These are phyloP conservation scores for Cheirogaleus medius DNA, from an alignment of 2,113 vertebrate genomes.

Conservation along the genomic window DNA sequence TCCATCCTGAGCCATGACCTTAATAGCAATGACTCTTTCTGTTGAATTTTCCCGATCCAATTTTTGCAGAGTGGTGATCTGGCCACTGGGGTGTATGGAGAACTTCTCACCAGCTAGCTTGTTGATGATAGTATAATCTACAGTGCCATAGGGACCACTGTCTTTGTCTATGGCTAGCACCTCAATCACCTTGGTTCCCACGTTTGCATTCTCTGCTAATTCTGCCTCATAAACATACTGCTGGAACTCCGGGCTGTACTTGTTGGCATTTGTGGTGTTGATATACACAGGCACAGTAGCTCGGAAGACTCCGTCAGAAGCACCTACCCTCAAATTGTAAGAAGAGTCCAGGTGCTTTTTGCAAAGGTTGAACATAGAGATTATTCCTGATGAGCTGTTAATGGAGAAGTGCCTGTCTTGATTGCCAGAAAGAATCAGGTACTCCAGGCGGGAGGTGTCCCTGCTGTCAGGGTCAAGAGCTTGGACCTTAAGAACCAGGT, in stretches of 20 bases:
- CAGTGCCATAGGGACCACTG: conserved; percentile 92
- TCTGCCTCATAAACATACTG: conserved; percentile 95
- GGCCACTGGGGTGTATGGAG: conserved; percentile 89
- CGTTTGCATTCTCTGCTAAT: conserved; percentile 94
- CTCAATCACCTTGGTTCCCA: conserved; percentile 96
- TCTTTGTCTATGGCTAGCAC: conserved; percentile 94
- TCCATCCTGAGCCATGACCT: conserved; percentile 96
- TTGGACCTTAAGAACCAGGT: conserved; percentile 95
- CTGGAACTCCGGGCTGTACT: conserved; percentile 92
- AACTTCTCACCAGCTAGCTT: conserved; percentile 96
- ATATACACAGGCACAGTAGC: conserved; percentile 95
- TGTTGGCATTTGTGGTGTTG: conserved; percentile 94
- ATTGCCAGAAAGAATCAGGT: conserved; percentile 96
- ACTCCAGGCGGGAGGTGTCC: conserved; percentile 89
- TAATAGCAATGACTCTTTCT: conserved; percentile 95
- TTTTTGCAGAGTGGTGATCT: conserved; percentile 91
- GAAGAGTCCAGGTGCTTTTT: conserved; percentile 91
- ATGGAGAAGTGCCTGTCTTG: conserved; percentile 94
- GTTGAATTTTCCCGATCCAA: conserved; percentile 95
- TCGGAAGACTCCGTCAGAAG: conserved; percentile 96
- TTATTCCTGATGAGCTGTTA: conserved; percentile 94
- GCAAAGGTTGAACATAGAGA: conserved; percentile 95
- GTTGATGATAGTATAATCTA: conserved; percentile 98
- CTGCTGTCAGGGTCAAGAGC: conserved; percentile 92
- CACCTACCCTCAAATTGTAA: conserved; percentile 93